Evolutionary conservation across 2,888 invertebrate species (phyloP), one percentile per base, ranked within the genome.

Genomic region (Pteria penguin): DNA sequence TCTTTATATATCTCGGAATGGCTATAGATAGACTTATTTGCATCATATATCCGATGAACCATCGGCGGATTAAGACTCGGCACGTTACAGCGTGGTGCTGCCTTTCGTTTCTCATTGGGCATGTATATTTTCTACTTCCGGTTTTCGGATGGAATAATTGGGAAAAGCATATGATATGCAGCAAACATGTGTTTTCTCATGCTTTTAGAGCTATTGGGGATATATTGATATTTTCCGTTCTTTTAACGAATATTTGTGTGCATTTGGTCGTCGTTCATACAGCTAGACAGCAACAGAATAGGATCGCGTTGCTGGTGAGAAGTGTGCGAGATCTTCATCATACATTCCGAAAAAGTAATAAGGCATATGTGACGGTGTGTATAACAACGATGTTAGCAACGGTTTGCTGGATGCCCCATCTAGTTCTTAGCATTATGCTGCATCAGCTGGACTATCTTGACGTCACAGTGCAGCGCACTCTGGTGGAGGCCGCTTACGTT

Each of bases 91-190:
- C 29, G 2, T 72, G 72, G 62, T 61, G 63, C 18, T 33, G 68
- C 14, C 5, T 63, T 31, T 67, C 76, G 26, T 62, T 72, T 27
- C 5, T 55, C 8, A 29, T 68, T 52, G 76, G 72, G 26, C 29
- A 67, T 26, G 5, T 32, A 11, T 68, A 63, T 29, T 68, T 32
- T 22, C 27, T 69, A 14, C 61, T 76, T 11, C 76, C 76, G 8
- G 60, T 69, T 27, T 4, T 71, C 8, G 68, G 72, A 3, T 72
- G 72, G 72, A 76, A 76, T 33, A 36, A 76, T n/a, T 76, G 76
- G 76, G 65, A 72, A 3, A 2, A 11, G 4, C 67, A 76, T 26
- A 45, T 54, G 22, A 24, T 72, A 11, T 76, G 76, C 32, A 60
- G 66, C 1, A 67, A 31, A 1, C 67, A 76, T 58, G 76, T 76